phyloP scores from a whole-genome alignment of 30 jellyfish, hydroid and myxozoan genomes.

The Rhopilema esculentum region DNA sequence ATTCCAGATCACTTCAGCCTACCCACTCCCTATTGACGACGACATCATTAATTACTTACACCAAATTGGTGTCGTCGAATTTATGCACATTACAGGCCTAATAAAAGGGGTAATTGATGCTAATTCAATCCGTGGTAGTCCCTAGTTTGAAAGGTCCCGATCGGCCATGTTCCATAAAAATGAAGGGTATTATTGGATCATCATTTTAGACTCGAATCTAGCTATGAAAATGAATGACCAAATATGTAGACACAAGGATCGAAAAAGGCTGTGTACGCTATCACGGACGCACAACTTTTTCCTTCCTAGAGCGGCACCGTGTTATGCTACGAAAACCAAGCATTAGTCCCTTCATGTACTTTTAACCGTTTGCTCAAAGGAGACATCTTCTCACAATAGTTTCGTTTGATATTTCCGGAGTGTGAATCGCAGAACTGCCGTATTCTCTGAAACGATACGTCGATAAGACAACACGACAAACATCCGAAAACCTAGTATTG shows the following conservation, averaged over 20 bases:
- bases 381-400: constrained; percentile 20
- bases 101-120: too few relatives aligned
- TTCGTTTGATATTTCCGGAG: constrained; percentile 40
- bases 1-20: too few relatives aligned
- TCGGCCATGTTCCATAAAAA: neutral
- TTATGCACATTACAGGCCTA: too few relatives aligned
- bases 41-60: too few relatives aligned
- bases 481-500: neutral
- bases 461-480: neutral
- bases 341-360: neutral
- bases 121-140: too few relatives aligned
- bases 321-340: neutral
- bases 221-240: neutral
- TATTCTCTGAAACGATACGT: neutral
- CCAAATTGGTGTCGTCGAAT: too few relatives aligned
- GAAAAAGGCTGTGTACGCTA: neutral
- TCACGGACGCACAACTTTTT: neutral
- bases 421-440: neutral
- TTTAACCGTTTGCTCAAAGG: constrained; percentile 12
- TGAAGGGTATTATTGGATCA: neutral
- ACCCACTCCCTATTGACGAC: too few relatives aligned
- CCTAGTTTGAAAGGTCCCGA: neutral
- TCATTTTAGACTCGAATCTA: neutral
- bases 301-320: neutral
- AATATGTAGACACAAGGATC: neutral